Evolutionary conservation across 2,888 invertebrate genomes (phyloP).

Genomic region (Leistus spinibarbis): DNA sequence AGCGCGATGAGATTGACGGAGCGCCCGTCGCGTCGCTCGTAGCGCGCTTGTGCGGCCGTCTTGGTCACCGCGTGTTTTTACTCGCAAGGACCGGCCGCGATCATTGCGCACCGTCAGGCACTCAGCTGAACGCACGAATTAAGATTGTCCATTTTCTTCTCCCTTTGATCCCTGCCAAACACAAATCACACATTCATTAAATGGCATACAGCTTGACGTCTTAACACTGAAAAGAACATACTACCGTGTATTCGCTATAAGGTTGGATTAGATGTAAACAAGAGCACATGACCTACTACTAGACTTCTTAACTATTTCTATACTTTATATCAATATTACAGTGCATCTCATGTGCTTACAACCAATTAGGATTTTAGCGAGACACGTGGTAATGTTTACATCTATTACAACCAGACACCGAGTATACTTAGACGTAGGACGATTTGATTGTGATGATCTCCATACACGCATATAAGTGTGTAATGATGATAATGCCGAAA

Average conservation of each 20-base stretch:
- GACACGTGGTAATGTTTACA: too few relatives aligned
- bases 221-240: too few relatives aligned
- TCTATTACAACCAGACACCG: too few relatives aligned
- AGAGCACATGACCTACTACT: too few relatives aligned
- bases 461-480: background rate
- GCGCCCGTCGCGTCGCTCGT: slow-evolving; percentile 10
- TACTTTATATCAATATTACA: too few relatives aligned
- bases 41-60: slow-evolving; percentile 15
- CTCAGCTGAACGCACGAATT: slow-evolving; percentile 76
- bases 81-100: slow-evolving; percentile 52
- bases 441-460: background rate
- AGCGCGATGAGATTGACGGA: slow-evolving; percentile 39
- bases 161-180: slow-evolving; percentile 77
- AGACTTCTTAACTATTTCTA: too few relatives aligned
- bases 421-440: background rate
- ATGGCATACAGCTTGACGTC: too few relatives aligned
- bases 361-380: too few relatives aligned
- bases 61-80: slow-evolving; percentile 42
- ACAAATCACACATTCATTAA: slow-evolving; percentile 28
- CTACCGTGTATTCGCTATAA: too few relatives aligned
- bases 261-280: too few relatives aligned
- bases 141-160: slow-evolving; percentile 88
- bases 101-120: slow-evolving; percentile 70
- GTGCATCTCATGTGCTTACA: too few relatives aligned
- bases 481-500: background rate